Evolutionary conservation across 2,113 vertebrate species (phyloP).

Genomic region (Albula glossodonta): DNA sequence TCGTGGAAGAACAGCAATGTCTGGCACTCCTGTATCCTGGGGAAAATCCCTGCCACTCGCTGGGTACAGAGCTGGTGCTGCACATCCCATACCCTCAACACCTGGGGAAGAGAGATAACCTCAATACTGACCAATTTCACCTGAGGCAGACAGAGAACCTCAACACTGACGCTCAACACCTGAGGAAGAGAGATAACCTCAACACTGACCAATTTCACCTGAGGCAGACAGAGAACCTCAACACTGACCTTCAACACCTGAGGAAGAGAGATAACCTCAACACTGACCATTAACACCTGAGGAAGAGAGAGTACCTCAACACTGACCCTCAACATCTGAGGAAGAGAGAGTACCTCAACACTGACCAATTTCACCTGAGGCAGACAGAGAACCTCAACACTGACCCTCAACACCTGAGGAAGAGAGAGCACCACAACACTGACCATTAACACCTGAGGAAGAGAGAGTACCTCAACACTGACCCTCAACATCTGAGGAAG

Average conservation of each 20-base stretch:
- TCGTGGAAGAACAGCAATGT: slow-evolving; percentile 38
- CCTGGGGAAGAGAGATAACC: slow-evolving; percentile 10
- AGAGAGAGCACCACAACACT: background rate
- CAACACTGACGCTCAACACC: background rate
- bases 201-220: background rate
- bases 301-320: too few relatives aligned
- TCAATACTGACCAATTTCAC: background rate
- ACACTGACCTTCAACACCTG: slow-evolving; percentile 39
- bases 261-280: background rate
- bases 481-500: too few relatives aligned
- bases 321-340: background rate
- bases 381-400: background rate
- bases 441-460: background rate
- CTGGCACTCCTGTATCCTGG: slow-evolving; percentile 34
- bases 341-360: too few relatives aligned
- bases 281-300: background rate
- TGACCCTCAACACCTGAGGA: background rate
- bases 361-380: too few relatives aligned
- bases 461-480: too few relatives aligned
- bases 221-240: background rate
- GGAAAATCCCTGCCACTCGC: slow-evolving; percentile 34
- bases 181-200: too few relatives aligned
- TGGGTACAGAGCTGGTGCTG: slow-evolving; percentile 38
- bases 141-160: background rate
- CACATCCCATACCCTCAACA: slow-evolving; percentile 49